A percentile compares a stretch with the other conserved stretches of the same genome.
phyloP scores from a whole-genome alignment of 2,113 vertebrate species.

The Saguinus midas region DNA sequence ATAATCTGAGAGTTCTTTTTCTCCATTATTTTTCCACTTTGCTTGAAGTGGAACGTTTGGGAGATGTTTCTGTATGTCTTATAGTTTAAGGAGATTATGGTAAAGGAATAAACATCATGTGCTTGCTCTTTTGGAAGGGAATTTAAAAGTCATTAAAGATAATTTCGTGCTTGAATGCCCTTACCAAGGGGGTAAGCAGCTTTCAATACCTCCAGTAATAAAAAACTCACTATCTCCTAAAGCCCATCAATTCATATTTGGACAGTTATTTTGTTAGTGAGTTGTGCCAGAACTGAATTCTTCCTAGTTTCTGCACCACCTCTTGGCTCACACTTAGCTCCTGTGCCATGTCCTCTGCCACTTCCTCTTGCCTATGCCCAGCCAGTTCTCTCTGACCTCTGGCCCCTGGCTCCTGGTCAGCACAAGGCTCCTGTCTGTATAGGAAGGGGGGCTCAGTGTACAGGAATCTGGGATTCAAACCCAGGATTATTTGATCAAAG shows the following conservation, averaged over 20 bases:
- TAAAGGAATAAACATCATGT: background rate
- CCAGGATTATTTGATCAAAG: background rate
- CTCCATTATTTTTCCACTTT: background rate
- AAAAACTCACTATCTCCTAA: background rate
- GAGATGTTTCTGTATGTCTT: background rate
- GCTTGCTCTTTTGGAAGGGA: background rate
- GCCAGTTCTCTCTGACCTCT: background rate
- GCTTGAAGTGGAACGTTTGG: background rate
- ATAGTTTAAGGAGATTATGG: background rate
- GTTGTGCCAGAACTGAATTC: background rate
- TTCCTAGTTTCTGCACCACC: background rate
- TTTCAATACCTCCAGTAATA: background rate
- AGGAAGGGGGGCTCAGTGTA: background rate
- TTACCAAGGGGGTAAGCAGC: background rate
- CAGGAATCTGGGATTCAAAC: background rate
- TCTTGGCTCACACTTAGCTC: background rate
- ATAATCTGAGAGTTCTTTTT: background rate
- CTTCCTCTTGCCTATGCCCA: background rate
- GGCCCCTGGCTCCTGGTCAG: background rate
- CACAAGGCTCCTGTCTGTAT: background rate
- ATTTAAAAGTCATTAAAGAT: conserved; percentile 28
- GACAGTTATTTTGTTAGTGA: conserved; percentile 14
- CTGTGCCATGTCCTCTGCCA: background rate
- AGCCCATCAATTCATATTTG: background rate
- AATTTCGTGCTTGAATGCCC: background rate